Evolutionary conservation across 2,113 vertebrate species (phyloP).

Genomic region (Opisthocomus hoazin): DNA sequence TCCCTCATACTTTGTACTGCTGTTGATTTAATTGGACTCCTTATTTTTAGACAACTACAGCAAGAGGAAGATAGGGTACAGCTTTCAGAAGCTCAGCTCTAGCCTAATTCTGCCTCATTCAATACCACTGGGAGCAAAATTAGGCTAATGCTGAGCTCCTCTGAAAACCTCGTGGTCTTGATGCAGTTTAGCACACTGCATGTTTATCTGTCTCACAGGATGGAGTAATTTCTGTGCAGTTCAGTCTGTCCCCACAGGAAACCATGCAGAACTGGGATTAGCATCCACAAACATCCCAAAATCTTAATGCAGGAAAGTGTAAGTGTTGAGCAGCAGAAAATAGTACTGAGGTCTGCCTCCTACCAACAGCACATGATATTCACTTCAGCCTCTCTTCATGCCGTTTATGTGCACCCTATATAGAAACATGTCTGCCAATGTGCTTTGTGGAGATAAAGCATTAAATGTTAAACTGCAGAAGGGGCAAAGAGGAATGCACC

Average conservation of each 20-base stretch:
- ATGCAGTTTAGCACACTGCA: background rate
- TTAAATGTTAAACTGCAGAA: background rate
- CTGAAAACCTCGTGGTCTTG: background rate
- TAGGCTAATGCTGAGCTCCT: slow-evolving; percentile 33
- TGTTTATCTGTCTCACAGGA: background rate
- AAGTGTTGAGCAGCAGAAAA: background rate
- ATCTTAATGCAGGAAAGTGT: background rate
- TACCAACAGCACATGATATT: background rate
- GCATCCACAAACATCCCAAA: background rate
- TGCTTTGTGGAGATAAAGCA: background rate
- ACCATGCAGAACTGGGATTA: background rate
- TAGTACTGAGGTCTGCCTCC: background rate
- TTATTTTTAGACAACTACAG: slow-evolving; percentile 54
- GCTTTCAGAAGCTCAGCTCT: slow-evolving; percentile 30
- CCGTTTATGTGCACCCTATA: background rate
- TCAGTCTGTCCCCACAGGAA: background rate
- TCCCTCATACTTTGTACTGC: slow-evolving; percentile 40
- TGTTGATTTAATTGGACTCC: slow-evolving; percentile 56
- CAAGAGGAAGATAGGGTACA: background rate
- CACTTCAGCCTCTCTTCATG: background rate
- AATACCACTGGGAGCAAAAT: slow-evolving; percentile 33
- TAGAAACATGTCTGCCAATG: background rate
- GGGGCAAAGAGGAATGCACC: background rate
- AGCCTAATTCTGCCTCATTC: slow-evolving; percentile 39
- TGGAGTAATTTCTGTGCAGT: background rate